A percentile compares a stretch with the other conserved stretches of the same genome.
Evolutionary conservation across 2,888 invertebrate genomes (phyloP).

Genomic region (Eurytoma californica): DNA sequence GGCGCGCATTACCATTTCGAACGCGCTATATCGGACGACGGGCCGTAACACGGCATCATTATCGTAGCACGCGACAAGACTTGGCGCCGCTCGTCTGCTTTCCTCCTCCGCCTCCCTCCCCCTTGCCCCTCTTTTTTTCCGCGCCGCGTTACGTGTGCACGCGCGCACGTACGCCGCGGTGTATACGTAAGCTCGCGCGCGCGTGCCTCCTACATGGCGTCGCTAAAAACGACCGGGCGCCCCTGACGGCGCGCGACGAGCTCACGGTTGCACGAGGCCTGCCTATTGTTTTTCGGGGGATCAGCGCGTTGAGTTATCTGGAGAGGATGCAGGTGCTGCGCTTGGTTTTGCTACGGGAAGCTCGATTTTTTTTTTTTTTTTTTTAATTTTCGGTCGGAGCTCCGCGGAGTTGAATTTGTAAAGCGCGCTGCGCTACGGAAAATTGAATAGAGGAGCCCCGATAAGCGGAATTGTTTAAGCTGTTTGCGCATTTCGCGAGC

Average conservation of each 20-base stretch:
- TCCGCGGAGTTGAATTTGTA: too few relatives aligned
- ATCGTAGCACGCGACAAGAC: conserved; percentile 58
- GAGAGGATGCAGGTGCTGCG: too few relatives aligned
- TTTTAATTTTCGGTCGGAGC: too few relatives aligned
- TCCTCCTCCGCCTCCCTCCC: not conserved
- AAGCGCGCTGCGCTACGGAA: too few relatives aligned
- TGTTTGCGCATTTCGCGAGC: too few relatives aligned
- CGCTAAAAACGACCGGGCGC: not conserved
- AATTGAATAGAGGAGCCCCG: too few relatives aligned
- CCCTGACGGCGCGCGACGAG: not conserved
- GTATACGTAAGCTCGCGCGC: not conserved
- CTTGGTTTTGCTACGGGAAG: too few relatives aligned
- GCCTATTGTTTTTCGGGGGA: too few relatives aligned
- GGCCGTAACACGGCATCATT: conserved; percentile 56
- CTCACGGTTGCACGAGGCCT: too few relatives aligned
- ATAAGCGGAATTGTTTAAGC: too few relatives aligned
- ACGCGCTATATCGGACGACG: conserved; percentile 31
- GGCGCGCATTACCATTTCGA: conserved; percentile 29
- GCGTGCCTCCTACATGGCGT: not conserved
- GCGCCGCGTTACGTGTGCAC: conserved; percentile 13
- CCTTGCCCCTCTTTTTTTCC: not conserved
- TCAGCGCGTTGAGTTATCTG: too few relatives aligned
- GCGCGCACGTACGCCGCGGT: not conserved
- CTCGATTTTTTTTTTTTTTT: too few relatives aligned
- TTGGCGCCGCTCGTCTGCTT: conserved; percentile 54